phyloP scores from a whole-genome alignment of 2,888 invertebrate genomes.

The Eilema depressum region DNA sequence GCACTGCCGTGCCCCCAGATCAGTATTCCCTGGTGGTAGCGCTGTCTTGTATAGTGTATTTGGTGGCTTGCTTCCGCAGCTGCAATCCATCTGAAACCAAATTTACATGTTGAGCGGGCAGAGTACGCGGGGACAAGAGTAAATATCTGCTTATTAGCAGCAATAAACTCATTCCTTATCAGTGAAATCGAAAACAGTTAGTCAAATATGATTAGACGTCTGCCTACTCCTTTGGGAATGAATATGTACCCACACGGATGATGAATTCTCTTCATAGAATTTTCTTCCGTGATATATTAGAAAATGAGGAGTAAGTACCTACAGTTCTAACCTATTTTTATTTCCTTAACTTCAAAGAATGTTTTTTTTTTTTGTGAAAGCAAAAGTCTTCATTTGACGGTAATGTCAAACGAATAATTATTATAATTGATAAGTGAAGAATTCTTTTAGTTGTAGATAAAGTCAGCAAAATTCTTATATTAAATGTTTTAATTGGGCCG shows the following conservation, averaged over 20 bases:
- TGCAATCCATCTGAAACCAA: no score
- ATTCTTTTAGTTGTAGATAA: neutral
- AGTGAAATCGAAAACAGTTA: no score
- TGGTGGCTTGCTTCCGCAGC: no score
- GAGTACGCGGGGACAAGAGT: no score
- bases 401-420: neutral
- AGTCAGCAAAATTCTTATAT: neutral
- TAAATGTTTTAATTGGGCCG: slow-evolving; percentile 9
- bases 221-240: neutral
- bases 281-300: neutral
- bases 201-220: neutral
- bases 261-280: neutral
- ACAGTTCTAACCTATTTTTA: neutral
- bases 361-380: neutral
- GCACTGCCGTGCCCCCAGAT: no score
- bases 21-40: no score
- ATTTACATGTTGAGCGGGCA: no score
- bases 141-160: no score
- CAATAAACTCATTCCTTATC: no score
- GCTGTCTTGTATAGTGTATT: no score
- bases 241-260: neutral
- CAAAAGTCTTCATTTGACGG: neutral
- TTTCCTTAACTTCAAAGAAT: neutral
- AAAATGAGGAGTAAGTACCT: neutral
- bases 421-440: neutral